phyloP scores from a whole-genome alignment of 2,888 invertebrate species.

The Tenthredo livida region DNA sequence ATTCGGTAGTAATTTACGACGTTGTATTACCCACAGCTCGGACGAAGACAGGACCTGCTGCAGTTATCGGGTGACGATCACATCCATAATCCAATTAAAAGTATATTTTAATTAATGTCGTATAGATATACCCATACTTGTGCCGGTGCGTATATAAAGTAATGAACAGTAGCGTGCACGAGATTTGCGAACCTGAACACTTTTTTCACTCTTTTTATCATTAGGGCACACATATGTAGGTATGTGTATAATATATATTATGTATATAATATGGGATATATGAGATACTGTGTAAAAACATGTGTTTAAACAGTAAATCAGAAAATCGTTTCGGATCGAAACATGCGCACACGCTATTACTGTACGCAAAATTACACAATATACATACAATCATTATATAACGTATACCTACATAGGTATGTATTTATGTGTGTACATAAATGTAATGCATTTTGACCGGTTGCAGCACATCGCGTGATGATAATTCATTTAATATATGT shows the following conservation, averaged over 20 bases:
- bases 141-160: neutral
- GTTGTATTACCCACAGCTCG: neutral
- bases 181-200: neutral
- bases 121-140: neutral
- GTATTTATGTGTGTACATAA: no score
- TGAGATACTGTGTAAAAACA: no score
- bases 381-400: neutral
- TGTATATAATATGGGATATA: no score
- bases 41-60: neutral
- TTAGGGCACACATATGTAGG: no score
- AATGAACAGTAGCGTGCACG: neutral
- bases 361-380: neutral
- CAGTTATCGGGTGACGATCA: neutral
- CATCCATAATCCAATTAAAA: neutral
- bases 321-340: neutral
- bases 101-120: neutral
- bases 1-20: neutral
- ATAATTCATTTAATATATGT: neutral
- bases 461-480: neutral
- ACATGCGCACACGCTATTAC: neutral
- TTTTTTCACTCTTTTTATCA: neutral
- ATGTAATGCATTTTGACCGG: neutral
- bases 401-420: no score
- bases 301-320: neutral
- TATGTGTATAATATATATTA: no score